Conservation (phyloP, 64 coral and sea anemone species). For the Pocillopora verrucosa region DNA sequence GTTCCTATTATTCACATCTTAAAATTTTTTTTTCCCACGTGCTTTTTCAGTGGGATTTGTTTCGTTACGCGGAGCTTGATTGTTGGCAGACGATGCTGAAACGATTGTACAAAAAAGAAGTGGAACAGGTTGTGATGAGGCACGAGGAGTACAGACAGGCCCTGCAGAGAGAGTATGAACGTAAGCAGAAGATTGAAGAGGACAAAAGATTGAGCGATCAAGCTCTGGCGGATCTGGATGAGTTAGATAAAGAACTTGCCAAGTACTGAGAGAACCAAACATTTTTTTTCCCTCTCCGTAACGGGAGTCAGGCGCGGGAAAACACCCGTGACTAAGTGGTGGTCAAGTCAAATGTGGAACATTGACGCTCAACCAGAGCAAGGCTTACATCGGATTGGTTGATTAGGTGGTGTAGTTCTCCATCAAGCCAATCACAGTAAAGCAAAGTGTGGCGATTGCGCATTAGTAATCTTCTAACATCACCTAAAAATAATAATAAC, state of each 20-base stretch:
- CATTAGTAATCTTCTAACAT: too few relatives aligned
- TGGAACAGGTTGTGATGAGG: conserved; percentile 90
- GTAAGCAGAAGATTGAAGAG: conserved; percentile 59
- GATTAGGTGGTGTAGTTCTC: too few relatives aligned
- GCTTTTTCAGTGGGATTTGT: conserved; percentile 89
- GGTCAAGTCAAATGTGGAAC: too few relatives aligned
- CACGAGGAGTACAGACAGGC: conserved; percentile 92
- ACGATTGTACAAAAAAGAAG: conserved; percentile 89
- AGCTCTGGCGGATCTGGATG: conserved; percentile 42
- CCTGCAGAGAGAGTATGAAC: conserved; percentile 76
- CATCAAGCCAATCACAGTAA: too few relatives aligned
- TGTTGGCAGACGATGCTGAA: conserved; percentile 94
- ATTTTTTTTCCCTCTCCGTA: too few relatives aligned
- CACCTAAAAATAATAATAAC: too few relatives aligned
- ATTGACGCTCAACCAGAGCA: too few relatives aligned
- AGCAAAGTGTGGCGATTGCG: too few relatives aligned
- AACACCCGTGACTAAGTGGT: too few relatives aligned
- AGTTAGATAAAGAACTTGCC: conserved; percentile 42
- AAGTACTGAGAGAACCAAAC: background rate
- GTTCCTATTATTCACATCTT: background rate
- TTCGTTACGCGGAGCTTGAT: conserved; percentile 87
- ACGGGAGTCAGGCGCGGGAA: too few relatives aligned
- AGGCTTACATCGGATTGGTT: too few relatives aligned
- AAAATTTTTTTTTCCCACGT: background rate
- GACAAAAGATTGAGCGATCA: conserved; percentile 38